Evolutionary conservation across 2,113 vertebrate species (phyloP), one percentile per base, ranked within the genome.

Genomic region (Elephantulus edwardii): DNA sequence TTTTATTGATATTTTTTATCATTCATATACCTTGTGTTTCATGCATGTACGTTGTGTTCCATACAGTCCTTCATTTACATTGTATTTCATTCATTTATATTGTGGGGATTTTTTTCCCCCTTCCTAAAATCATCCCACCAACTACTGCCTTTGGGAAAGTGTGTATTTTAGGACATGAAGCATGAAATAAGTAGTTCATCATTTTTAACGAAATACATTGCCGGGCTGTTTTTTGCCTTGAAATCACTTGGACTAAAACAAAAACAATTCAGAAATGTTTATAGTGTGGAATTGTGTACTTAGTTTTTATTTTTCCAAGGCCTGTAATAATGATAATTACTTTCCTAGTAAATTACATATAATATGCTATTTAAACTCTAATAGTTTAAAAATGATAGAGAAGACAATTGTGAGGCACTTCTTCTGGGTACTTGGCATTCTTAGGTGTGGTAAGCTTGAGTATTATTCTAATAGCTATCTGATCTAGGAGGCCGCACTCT

Each of bases 151-250:
- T n/a, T n/a, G n/a, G n/a, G n/a, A n/a, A n/a, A n/a, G n/a, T n/a
- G n/a, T n/a, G n/a, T n/a, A n/a, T n/a, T n/a, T n/a, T n/a, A n/a
- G n/a, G n/a, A n/a, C n/a, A n/a, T n/a, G n/a, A n/a, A n/a, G n/a
- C n/a, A n/a, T n/a, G n/a, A n/a, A n/a, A n/a, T n/a, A n/a, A n/a
- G n/a, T n/a, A 33, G 58, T 38, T 88, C 56, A n/a, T 66, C 40
- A 33, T 91, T 80, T 82, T 42, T 54, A 68, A 88, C 66, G 33
- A 35, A 83, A 14, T 80, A 0, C 48, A 17, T 86, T 88, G 89
- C 88, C 54, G 19, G 17, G 64, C 30, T 16, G 30, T n/a, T 75
- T 81, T 90, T 86, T 88, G 8, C 42, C 93, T 83, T 91, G 8
- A 60, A 12, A 6, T 86, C 44, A 83, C 42, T 11, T 79, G 11